These are phyloP conservation scores for Hyles euphorbiae DNA, from an alignment of 1,140 invertebrate species.

Conservation along the genomic window DNA sequence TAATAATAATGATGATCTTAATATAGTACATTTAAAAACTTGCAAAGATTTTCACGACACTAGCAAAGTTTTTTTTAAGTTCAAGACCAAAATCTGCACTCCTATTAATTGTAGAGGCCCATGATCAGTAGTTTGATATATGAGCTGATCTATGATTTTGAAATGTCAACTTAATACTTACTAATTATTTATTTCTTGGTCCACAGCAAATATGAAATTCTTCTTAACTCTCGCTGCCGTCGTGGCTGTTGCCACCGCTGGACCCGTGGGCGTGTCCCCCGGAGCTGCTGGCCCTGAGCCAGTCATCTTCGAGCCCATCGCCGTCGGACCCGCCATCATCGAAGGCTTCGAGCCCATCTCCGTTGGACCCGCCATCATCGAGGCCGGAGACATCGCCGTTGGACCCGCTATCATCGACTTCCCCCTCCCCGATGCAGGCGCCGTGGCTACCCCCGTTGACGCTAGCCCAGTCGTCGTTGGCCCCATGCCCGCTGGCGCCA, in stretches of 20 bases:
- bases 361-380: constrained; percentile 38
- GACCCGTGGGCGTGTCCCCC: constrained; percentile 15
- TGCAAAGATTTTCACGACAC: too few relatives aligned
- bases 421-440: constrained; percentile 9
- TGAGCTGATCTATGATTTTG: too few relatives aligned
- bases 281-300: constrained; percentile 12
- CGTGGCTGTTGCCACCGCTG: constrained; percentile 35
- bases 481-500: constrained; percentile 2
- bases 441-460: constrained; percentile 6
- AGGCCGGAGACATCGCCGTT: constrained; percentile 22
- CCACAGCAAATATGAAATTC: constrained; percentile 29
- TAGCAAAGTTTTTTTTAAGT: too few relatives aligned
- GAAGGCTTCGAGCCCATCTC: constrained; percentile 21
- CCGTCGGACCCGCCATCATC: constrained; percentile 36
- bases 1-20: too few relatives aligned
- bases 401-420: constrained; percentile 19
- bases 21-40: too few relatives aligned
- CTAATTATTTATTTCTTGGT: not conserved
- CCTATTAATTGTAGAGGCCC: too few relatives aligned
- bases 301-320: constrained; percentile 8
- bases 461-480: constrained; percentile 1
- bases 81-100: too few relatives aligned
- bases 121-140: too few relatives aligned
- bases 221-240: constrained; percentile 27
- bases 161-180: too few relatives aligned